A percentile compares a stretch with the other conserved stretches of the same genome.
These are phyloP conservation scores for Trichonephila clavata DNA, from an alignment of 1,140 invertebrate species.

Conservation along the genomic window DNA sequence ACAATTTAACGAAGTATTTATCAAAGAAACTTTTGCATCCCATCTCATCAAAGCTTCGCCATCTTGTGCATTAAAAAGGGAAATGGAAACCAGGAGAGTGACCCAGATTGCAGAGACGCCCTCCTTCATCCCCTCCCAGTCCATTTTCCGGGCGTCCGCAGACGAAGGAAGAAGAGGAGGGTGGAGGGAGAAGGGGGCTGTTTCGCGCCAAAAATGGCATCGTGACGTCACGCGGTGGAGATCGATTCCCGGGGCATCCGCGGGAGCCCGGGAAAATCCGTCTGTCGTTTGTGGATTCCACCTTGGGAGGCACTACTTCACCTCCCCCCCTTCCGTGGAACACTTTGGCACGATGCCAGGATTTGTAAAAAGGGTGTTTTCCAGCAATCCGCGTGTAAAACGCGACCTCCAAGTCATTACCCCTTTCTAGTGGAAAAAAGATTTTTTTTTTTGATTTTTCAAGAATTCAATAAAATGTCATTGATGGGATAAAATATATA, in stretches of 20 bases:
- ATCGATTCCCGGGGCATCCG: background rate
- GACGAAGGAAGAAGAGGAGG: slow-evolving; percentile 3
- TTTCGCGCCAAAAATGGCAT: slow-evolving; percentile 16
- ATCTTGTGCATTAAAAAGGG: no score
- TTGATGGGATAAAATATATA: no score
- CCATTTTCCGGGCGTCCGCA: background rate
- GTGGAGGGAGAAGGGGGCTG: background rate
- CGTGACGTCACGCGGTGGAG: background rate
- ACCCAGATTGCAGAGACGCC: background rate
- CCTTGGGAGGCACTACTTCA: background rate
- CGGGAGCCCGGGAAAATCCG: background rate
- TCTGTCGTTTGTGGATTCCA: slow-evolving; percentile 1
- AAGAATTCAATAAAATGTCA: background rate
- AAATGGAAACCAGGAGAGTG: background rate
- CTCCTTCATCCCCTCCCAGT: background rate
- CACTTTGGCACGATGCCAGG: background rate
- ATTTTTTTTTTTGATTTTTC: background rate
- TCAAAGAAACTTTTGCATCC: no score
- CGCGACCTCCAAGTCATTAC: background rate
- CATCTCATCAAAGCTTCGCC: no score
- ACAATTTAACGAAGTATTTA: no score
- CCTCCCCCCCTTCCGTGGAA: background rate
- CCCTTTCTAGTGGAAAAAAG: background rate
- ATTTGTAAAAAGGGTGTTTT: background rate
- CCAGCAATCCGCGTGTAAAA: background rate